Conservation (phyloP, 2,888 invertebrate genomes). For the Camptogramma bilineatum region DNA sequence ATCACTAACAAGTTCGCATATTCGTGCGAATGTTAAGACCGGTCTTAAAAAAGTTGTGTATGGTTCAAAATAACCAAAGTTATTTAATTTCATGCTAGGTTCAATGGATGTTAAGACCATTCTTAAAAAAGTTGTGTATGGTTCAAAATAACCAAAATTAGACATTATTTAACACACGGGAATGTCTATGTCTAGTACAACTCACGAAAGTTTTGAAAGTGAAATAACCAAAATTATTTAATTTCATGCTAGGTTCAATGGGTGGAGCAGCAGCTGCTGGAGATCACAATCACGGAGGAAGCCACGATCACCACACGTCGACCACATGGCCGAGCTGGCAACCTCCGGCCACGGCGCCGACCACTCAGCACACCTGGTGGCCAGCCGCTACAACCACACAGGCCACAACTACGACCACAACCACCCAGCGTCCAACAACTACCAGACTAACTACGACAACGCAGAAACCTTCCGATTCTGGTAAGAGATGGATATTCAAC, state of each 20-base stretch:
- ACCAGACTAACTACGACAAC: conserved; percentile 50
- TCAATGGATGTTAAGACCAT: conserved; percentile 59
- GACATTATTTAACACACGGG: too few species aligned
- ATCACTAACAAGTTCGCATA: too few species aligned
- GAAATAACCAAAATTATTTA: neutral
- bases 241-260: conserved; percentile 51
- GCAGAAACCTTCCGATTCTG: conserved; percentile 48
- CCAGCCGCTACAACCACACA: conserved; percentile 58
- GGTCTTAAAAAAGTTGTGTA: too few species aligned
- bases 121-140: too few species aligned
- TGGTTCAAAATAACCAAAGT: too few species aligned
- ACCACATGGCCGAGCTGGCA: conserved; percentile 80
- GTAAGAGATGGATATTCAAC: conserved; percentile 47
- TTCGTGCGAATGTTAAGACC: too few species aligned
- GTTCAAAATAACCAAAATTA: too few species aligned
- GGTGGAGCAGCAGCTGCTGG: conserved; percentile 59
- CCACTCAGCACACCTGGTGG: conserved; percentile 70
- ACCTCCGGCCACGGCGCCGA: conserved; percentile 63
- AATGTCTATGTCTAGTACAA: too few species aligned
- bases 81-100: conserved; percentile 43
- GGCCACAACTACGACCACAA: conserved; percentile 53
- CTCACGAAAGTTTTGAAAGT: too few species aligned
- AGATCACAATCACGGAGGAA: conserved; percentile 57
- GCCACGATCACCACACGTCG: conserved; percentile 65
- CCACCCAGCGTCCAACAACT: conserved; percentile 42